Evolutionary conservation across 2,797 vertebrate species (phyloP).

Genomic region (Hippocampus kuda): DNA sequence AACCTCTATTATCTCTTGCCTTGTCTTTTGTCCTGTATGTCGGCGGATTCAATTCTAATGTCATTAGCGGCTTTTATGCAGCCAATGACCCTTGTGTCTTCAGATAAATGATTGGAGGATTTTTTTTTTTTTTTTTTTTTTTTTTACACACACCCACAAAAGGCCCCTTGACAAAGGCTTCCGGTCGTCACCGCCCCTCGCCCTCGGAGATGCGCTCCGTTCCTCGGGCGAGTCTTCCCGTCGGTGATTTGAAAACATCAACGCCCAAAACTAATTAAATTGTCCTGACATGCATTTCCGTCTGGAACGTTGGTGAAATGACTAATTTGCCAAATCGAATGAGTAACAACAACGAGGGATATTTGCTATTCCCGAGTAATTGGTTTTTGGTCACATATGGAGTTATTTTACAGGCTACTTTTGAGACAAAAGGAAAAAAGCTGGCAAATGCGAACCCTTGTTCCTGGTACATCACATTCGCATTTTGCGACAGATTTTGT

Average conservation of each 20-base stretch:
- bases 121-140: neutral
- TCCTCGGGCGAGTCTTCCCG: neutral
- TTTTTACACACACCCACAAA: neutral
- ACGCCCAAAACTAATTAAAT: neutral
- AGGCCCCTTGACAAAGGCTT: neutral
- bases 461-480: too few relatives aligned
- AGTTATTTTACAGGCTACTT: neutral
- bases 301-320: neutral
- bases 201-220: neutral
- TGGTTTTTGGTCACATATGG: too few relatives aligned
- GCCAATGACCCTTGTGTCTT: conserved; percentile 36
- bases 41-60: conserved; percentile 52
- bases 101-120: conserved; percentile 37
- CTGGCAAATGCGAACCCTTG: too few relatives aligned
- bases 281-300: conserved; percentile 5
- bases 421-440: neutral
- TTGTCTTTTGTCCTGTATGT: conserved; percentile 48
- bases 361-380: neutral
- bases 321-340: conserved; percentile 12
- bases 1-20: conserved; percentile 47
- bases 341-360: conserved; percentile 1
- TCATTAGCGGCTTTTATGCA: conserved; percentile 49
- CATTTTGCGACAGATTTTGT: too few relatives aligned
- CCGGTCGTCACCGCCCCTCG: neutral
- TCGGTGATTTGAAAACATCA: neutral